These are phyloP conservation scores for Chaetoderma sp. DNA, from an alignment of 2,888 invertebrate genomes.

Conservation along the genomic window DNA sequence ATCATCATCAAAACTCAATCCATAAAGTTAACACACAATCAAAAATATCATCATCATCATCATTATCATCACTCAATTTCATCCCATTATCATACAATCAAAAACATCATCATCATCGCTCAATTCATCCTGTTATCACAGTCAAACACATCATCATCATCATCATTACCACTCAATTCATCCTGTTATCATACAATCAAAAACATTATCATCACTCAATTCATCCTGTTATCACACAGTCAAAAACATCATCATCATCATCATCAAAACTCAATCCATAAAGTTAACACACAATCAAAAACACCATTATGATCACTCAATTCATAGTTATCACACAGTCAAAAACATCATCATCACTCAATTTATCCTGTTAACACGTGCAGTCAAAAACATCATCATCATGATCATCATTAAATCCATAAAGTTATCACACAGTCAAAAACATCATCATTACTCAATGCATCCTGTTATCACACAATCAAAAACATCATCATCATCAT, in stretches of 20 bases:
- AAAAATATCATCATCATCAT: too few relatives aligned
- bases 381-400: background rate
- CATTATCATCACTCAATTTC: too few relatives aligned
- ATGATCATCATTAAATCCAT: too few relatives aligned
- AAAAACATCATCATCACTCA: conserved; percentile 84
- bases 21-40: too few relatives aligned
- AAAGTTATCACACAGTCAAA: background rate
- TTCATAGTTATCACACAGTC: conserved; percentile 91
- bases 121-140: conserved; percentile 72
- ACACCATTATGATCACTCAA: too few relatives aligned
- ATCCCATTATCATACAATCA: conserved; percentile 92
- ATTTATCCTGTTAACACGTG: conserved; percentile 64
- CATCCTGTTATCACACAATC: background rate
- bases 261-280: too few relatives aligned
- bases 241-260: background rate
- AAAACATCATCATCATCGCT: conserved; percentile 83
- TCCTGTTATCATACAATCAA: background rate
- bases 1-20: too few relatives aligned
- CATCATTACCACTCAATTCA: too few relatives aligned
- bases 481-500: too few relatives aligned
- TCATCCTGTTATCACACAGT: background rate
- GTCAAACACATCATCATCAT: background rate
- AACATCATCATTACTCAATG: background rate
- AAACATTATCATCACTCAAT: background rate
- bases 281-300: too few relatives aligned